phyloP scores from a whole-genome alignment of 1,140 invertebrate species.

The Hyles vespertilio region DNA sequence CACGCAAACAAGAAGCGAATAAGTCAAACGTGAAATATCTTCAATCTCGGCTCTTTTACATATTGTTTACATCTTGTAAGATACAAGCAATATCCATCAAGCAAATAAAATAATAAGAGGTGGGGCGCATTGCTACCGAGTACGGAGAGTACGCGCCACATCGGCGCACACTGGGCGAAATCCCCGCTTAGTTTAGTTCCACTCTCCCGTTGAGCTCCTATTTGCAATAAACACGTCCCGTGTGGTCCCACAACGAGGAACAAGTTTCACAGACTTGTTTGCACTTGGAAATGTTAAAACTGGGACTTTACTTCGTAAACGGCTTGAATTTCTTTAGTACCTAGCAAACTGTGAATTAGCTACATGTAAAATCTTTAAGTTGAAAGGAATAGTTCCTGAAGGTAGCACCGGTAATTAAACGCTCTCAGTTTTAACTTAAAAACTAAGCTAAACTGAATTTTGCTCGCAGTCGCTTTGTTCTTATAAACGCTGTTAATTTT shows the following conservation, averaged over 20 bases:
- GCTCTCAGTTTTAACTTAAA: not conserved
- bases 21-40: conserved; percentile 2
- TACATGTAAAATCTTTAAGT: conserved; percentile 21
- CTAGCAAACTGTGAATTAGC: conserved; percentile 36
- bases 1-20: no score
- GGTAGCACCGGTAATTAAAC: not conserved
- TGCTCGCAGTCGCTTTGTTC: no score
- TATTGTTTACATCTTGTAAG: conserved; percentile 18
- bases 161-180: conserved; percentile 15
- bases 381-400: not conserved
- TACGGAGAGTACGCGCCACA: not conserved
- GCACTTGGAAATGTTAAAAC: conserved; percentile 46
- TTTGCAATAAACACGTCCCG: conserved; percentile 51
- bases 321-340: conserved; percentile 28
- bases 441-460: no score
- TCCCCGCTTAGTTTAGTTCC: conserved; percentile 22
- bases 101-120: conserved; percentile 29
- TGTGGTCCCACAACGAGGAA: conserved; percentile 32
- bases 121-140: not conserved
- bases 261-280: conserved; percentile 45
- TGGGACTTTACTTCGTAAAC: conserved; percentile 35
- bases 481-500: no score
- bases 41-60: conserved; percentile 11
- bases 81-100: conserved; percentile 34
- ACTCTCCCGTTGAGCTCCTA: conserved; percentile 32